Conservation (phyloP, 2,797 vertebrate species). For the Sciurus vulgaris region DNA sequence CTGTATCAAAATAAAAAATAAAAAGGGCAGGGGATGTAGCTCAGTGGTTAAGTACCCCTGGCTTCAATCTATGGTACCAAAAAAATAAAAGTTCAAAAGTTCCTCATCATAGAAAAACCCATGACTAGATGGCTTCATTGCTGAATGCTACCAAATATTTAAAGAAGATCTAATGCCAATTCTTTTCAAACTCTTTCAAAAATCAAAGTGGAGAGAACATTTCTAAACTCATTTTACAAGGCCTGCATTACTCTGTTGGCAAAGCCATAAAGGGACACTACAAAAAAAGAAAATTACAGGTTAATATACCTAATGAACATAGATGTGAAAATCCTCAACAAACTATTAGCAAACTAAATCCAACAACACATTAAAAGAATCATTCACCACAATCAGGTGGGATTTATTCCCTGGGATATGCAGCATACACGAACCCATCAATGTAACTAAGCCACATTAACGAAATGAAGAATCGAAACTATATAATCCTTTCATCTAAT, state of each 20-base stretch:
- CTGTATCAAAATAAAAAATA: too few species aligned
- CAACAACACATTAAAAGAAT: not conserved
- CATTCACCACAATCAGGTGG: not conserved
- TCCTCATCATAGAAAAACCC: not conserved
- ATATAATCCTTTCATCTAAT: not conserved
- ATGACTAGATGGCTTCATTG: not conserved
- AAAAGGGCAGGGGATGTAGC: too few species aligned
- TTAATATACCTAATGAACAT: not conserved
- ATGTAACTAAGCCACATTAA: not conserved
- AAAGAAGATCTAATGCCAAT: too few species aligned
- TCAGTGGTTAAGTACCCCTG: too few species aligned
- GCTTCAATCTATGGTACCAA: too few species aligned
- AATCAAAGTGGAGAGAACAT: not conserved
- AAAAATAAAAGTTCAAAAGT: not conserved
- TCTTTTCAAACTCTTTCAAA: not conserved
- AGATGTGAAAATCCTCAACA: not conserved
- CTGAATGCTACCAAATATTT: too few species aligned
- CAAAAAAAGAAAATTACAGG: not conserved
- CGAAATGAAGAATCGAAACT: not conserved
- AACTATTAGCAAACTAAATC: not conserved
- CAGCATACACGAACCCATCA: not conserved
- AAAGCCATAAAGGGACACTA: not conserved
- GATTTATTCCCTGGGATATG: not conserved
- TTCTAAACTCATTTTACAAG: too few species aligned
- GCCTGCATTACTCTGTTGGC: not conserved